Conservation (phyloP, 2,888 invertebrate species). For the Patella caerulea region DNA sequence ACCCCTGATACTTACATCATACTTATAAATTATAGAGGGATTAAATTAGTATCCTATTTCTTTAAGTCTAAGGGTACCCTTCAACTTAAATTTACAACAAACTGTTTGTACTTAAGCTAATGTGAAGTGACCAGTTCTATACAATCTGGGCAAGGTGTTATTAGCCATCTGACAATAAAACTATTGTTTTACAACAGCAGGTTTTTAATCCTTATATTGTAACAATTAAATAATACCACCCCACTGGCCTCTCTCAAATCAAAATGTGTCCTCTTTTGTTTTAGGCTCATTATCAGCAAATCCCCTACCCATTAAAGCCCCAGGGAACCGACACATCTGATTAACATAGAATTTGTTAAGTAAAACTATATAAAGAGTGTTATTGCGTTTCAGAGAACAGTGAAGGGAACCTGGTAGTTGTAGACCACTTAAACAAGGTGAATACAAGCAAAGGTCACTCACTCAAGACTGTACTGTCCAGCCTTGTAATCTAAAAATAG, state of each 20-base stretch:
- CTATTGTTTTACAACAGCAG: not conserved
- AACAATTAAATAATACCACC: not conserved
- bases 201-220: not conserved
- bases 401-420: no score
- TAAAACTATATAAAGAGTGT: not conserved
- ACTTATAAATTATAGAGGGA: no score
- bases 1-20: no score
- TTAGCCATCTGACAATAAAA: constrained; percentile 5
- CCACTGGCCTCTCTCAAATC: not conserved
- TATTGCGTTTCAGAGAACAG: not conserved
- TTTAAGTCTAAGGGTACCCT: no score
- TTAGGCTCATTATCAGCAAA: not conserved
- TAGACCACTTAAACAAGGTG: no score
- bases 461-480: no score
- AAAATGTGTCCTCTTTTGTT: not conserved
- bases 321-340: not conserved
- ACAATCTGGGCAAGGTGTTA: constrained; percentile 1
- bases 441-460: no score
- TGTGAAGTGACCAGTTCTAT: not conserved
- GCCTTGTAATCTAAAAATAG: no score
- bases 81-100: not conserved
- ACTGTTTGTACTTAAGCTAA: not conserved
- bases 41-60: no score
- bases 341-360: not conserved
- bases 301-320: not conserved